phyloP scores from a whole-genome alignment of 2,797 vertebrate genomes.

The Pelodytes ibericus region DNA sequence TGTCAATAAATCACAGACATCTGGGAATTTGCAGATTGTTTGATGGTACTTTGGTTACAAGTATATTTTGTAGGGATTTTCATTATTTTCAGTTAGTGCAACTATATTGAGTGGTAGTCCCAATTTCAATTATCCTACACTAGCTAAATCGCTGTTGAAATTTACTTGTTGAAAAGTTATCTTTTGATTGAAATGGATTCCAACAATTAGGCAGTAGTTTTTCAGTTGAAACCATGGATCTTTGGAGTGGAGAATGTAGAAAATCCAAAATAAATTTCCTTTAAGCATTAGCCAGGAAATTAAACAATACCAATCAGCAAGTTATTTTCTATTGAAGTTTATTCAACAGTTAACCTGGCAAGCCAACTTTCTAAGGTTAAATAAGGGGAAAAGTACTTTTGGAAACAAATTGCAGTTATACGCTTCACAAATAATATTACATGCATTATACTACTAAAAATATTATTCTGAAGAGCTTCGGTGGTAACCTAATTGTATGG shows the following conservation, averaged over 20 bases:
- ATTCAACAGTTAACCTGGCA: background rate
- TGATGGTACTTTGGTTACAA: no score
- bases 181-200: no score
- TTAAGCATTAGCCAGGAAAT: constrained; percentile 14
- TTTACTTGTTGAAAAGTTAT: no score
- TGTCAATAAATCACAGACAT: no score
- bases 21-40: no score
- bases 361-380: constrained; percentile 12
- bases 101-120: no score
- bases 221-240: background rate
- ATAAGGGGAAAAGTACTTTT: background rate
- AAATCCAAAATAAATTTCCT: constrained; percentile 26
- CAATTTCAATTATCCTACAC: no score
- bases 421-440: background rate
- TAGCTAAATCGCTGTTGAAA: no score
- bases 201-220: background rate
- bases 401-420: background rate
- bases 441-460: background rate
- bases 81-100: no score
- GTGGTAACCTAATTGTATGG: background rate
- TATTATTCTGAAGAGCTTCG: background rate
- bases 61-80: no score
- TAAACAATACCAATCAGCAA: constrained; percentile 13
- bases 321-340: constrained; percentile 16
- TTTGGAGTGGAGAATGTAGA: constrained; percentile 6